Base-by-base conservation (phyloP, 2,797 vertebrate species). In the Enteromius anoplus region DNA sequence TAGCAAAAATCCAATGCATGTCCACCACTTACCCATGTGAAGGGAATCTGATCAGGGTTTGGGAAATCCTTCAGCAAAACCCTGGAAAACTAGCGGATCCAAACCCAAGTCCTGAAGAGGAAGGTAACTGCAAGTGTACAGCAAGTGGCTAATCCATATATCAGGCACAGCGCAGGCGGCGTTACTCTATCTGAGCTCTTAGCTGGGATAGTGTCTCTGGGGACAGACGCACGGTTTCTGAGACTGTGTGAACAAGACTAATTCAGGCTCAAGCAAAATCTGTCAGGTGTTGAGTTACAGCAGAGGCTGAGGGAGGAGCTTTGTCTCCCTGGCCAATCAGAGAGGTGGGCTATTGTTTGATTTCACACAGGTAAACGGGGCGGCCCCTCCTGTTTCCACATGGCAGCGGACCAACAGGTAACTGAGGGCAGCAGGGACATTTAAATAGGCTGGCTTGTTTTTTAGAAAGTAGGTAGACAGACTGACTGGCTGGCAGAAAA, bases 211-310 rank as follows among this genome's bases (percentile, higher is more conserved):
- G 85, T 84, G 80, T 90, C 89, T 92, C 88, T 66, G 77, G 88
- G 85, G 92, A 91, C 83, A 85, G 87, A 64, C 26, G 76, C 78
- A 80, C 65, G 65, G 53, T 86, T 85, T 87, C 78, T 83, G 84
- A 80, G 73, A 83, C 84, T 77, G 47, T 77, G 81, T 84, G 85
- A 89, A 88, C 81, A 62, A 84, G 82, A 80, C 87, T 81, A 84
- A 88, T 85, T 86, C 80, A 86, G 73, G 86, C 85, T 84, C 84
- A 87, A 87, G 85, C 85, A 82, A 87, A 83, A 72, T 80, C 76
- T 80, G 87, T 91, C 92, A 92, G 92, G 92, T 93, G 91, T 93
- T 91, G 29, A 88, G 85, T 94, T 93, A 92, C 93, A 92, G 81
- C 83, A 71, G 81, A 86, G 75, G n/a, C 72, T 14, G 45, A 86